Conservation (phyloP, 1,140 invertebrate genomes). For the Drosophila kurseongensis region DNA sequence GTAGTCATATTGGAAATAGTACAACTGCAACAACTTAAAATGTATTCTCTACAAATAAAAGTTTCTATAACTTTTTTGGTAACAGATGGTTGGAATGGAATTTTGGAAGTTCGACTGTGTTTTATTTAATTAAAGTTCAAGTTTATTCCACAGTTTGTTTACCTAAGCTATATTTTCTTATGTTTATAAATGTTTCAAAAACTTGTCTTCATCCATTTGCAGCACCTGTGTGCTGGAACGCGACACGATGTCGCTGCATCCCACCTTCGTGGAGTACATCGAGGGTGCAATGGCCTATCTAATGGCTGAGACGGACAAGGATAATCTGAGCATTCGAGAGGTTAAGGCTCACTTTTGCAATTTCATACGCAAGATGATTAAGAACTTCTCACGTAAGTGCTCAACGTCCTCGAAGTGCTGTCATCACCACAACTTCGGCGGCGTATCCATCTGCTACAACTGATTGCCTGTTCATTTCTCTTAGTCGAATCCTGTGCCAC, state of each 20-base stretch:
- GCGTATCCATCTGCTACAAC: conserved; percentile 15
- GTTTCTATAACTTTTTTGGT: not conserved
- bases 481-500: conserved; percentile 94
- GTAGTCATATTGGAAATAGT: too few relatives aligned
- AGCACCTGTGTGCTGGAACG: conserved; percentile 93
- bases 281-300: conserved; percentile 96
- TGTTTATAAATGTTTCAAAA: conserved; percentile 3
- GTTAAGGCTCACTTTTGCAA: conserved; percentile 97
- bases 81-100: too few relatives aligned
- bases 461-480: conserved; percentile 73
- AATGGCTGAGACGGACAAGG: conserved; percentile 96
- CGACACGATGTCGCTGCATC: conserved; percentile 92
- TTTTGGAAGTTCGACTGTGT: too few relatives aligned
- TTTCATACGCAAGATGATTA: conserved; percentile 96
- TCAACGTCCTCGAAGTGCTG: conserved; percentile 6
- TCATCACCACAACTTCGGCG: conserved; percentile 8
- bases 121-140: too few relatives aligned
- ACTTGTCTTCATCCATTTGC: conserved; percentile 41
- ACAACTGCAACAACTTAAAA: too few relatives aligned
- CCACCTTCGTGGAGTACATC: conserved; percentile 96
- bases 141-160: too few relatives aligned
- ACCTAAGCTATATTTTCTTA: too few relatives aligned
- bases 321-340: conserved; percentile 90
- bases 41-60: too few relatives aligned
- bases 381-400: conserved; percentile 93